These are phyloP conservation scores for Drosophila willistoni DNA, from an alignment of 1,140 invertebrate species.

Conservation along the genomic window DNA sequence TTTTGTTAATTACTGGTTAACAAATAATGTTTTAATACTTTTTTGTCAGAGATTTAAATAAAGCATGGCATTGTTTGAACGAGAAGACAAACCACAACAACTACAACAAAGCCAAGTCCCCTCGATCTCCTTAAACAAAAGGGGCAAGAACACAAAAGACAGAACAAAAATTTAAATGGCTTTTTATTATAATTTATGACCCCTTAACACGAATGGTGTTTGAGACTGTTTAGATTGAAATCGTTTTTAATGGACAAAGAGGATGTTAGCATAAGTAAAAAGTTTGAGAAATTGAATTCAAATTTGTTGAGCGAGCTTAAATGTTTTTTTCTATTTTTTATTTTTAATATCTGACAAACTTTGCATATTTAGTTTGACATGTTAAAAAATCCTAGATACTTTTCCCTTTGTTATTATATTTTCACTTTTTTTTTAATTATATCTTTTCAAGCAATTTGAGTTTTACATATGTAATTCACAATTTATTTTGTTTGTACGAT, in stretches of 20 bases:
- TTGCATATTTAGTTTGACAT: not conserved
- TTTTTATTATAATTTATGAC: conserved; percentile 9
- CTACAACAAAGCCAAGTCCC: not conserved
- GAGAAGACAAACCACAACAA: not conserved
- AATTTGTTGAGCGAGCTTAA: not conserved
- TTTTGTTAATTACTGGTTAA: conserved; percentile 9
- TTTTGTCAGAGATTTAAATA: conserved; percentile 11
- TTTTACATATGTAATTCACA: too few relatives aligned
- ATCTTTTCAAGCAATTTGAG: too few relatives aligned
- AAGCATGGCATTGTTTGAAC: not conserved
- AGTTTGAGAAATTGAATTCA: not conserved
- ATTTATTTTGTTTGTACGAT: too few relatives aligned
- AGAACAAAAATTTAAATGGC: conserved; percentile 6
- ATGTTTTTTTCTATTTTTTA: not conserved
- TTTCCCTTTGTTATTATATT: too few relatives aligned
- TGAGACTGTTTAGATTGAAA: conserved; percentile 2
- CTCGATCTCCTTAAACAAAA: not conserved
- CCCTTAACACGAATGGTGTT: conserved; percentile 8
- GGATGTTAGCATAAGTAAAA: not conserved
- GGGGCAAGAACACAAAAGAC: not conserved
- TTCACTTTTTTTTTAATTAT: too few relatives aligned
- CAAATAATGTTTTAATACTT: conserved; percentile 5
- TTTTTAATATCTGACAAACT: not conserved
- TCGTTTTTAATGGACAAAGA: conserved; percentile 1
- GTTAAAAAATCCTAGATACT: too few relatives aligned